These are phyloP conservation scores for Prosopocoilus inquinatus DNA, from an alignment of 2,888 invertebrate species.

Conservation along the genomic window DNA sequence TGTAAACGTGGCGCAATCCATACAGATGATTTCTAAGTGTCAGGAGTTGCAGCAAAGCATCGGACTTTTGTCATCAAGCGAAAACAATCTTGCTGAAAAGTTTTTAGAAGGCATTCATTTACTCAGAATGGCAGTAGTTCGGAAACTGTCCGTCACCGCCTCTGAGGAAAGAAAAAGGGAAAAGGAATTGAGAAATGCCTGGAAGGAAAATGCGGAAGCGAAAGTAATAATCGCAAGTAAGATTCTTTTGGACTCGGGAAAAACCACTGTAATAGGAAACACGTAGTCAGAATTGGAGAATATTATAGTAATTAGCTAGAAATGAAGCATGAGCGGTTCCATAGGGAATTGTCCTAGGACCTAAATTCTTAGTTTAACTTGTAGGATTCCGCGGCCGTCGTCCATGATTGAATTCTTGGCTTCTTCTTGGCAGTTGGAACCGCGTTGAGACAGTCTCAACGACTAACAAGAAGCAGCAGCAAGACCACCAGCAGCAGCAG, in stretches of 20 bases:
- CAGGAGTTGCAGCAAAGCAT: not conserved
- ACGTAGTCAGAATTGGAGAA: too few species aligned
- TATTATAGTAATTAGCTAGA: too few species aligned
- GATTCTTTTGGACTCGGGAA: not conserved
- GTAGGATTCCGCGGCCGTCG: too few species aligned
- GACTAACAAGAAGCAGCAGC: too few species aligned
- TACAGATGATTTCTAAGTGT: not conserved
- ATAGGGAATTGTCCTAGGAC: not conserved
- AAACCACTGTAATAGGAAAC: not conserved
- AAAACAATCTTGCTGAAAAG: too few species aligned
- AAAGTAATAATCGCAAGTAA: constrained; percentile 50
- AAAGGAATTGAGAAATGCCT: constrained; percentile 50
- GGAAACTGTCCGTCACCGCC: constrained; percentile 52
- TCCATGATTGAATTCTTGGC: too few species aligned
- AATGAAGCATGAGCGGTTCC: too few species aligned
- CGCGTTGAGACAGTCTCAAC: too few species aligned
- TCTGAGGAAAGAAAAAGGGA: constrained; percentile 53
- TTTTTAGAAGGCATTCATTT: too few species aligned
- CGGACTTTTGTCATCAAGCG: not conserved
- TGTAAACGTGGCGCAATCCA: constrained; percentile 1
- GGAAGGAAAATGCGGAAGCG: constrained; percentile 50
- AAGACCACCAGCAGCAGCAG: too few species aligned
- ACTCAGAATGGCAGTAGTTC: constrained; percentile 45
- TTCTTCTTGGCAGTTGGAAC: too few species aligned
- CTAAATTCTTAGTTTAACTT: not conserved